A percentile compares a stretch with the other conserved stretches of the same genome.
Evolutionary conservation across 2,888 invertebrate species (phyloP).

Genomic region (Mythimna impura): DNA sequence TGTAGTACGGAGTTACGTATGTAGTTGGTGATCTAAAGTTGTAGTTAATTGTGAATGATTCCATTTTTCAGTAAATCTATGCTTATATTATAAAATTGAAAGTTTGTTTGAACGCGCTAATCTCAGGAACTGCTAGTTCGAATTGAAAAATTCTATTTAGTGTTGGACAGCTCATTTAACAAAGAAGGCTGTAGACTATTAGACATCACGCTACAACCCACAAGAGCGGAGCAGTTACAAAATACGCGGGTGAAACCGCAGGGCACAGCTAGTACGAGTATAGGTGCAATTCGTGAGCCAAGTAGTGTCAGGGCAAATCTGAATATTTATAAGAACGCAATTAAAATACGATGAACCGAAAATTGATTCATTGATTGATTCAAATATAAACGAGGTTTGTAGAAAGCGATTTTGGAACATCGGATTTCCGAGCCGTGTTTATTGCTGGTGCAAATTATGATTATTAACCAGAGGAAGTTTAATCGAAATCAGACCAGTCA

Average conservation of each 20-base stretch:
- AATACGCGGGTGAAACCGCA: too few species aligned
- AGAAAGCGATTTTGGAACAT: conserved; percentile 21
- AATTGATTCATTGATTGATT: conserved; percentile 29
- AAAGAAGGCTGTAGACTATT: too few species aligned
- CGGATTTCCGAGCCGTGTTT: conserved; percentile 9
- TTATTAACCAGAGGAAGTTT: conserved; percentile 7
- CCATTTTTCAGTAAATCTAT: too few species aligned
- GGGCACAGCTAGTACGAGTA: too few species aligned
- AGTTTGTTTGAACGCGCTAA: too few species aligned
- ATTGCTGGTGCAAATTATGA: conserved; percentile 2
- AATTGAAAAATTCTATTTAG: too few species aligned
- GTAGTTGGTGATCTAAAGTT: neutral
- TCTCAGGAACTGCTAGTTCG: too few species aligned
- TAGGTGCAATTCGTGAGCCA: neutral
- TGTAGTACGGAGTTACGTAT: neutral
- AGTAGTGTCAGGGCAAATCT: neutral
- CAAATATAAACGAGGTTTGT: conserved; percentile 12
- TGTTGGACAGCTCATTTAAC: too few species aligned
- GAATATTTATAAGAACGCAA: conserved; percentile 34
- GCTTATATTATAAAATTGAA: too few species aligned
- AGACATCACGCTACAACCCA: too few species aligned
- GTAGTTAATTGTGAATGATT: too few species aligned
- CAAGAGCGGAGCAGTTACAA: too few species aligned
- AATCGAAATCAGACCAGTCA: conserved; percentile 2
- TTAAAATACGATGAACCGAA: conserved; percentile 36